A percentile compares a stretch with the other conserved stretches of the same genome.
phyloP scores from a whole-genome alignment of 2,888 invertebrate genomes.

The Thalpophila matura region DNA sequence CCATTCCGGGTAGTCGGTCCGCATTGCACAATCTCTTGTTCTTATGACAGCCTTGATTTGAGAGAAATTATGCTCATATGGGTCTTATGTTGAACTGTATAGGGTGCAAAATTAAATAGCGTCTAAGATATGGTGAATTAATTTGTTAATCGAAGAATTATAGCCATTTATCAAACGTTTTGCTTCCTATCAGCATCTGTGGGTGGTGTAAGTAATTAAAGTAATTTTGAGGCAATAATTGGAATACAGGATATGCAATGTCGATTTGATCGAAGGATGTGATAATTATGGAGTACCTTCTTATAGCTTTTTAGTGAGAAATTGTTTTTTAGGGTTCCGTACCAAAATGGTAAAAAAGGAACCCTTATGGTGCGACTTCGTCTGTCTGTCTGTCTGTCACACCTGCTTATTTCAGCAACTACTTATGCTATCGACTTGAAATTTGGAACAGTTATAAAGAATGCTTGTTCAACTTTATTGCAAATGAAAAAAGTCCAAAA shows the following conservation, averaged over 20 bases:
- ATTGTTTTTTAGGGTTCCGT: too few species aligned
- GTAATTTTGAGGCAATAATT: neutral
- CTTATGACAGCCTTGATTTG: slow-evolving; percentile 63
- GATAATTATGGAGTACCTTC: too few species aligned
- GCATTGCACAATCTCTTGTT: slow-evolving; percentile 71
- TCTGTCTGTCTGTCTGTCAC: too few species aligned
- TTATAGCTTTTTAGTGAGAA: too few species aligned
- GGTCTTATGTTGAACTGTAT: slow-evolving; percentile 24
- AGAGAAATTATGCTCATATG: slow-evolving; percentile 56
- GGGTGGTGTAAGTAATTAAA: slow-evolving; percentile 19
- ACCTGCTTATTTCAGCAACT: too few species aligned
- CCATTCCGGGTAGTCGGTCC: slow-evolving; percentile 67
- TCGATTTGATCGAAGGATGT: too few species aligned
- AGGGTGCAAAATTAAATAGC: slow-evolving; percentile 36
- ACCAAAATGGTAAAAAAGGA: too few species aligned
- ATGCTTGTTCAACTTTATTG: too few species aligned
- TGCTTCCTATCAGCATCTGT: slow-evolving; percentile 33
- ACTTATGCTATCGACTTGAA: too few species aligned
- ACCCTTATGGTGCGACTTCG: too few species aligned
- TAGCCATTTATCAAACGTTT: slow-evolving; percentile 39
- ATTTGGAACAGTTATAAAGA: too few species aligned
- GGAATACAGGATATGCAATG: slow-evolving; percentile 3
- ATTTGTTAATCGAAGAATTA: slow-evolving; percentile 49
- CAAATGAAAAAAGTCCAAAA: too few species aligned
- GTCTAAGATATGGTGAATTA: slow-evolving; percentile 30